Conservation (phyloP, 2,113 vertebrate species). For the Beaufortia kweichowensis region DNA sequence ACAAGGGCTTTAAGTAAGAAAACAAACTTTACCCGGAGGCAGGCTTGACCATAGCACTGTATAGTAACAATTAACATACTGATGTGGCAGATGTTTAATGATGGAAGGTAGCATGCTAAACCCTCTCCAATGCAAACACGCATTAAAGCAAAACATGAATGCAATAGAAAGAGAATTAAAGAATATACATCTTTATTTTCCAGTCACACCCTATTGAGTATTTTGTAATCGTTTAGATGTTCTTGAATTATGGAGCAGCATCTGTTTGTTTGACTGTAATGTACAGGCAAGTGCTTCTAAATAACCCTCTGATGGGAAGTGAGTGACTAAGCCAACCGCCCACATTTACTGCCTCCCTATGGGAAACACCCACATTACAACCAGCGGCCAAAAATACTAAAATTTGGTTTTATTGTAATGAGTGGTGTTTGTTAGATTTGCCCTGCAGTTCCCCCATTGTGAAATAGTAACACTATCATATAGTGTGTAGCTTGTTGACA, state of each 20-base stretch:
- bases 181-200: neutral
- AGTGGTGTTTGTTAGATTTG: neutral
- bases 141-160: slow-evolving; percentile 64
- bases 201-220: neutral
- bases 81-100: slow-evolving; percentile 69
- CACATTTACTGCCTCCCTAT: slow-evolving; percentile 31
- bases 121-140: slow-evolving; percentile 17
- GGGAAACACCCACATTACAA: slow-evolving; percentile 40
- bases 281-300: slow-evolving; percentile 10
- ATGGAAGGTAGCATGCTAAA: slow-evolving; percentile 44
- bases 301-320: slow-evolving; percentile 26
- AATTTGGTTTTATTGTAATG: neutral
- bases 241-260: slow-evolving; percentile 1
- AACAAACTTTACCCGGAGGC: neutral
- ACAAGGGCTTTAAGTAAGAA: slow-evolving; percentile 45
- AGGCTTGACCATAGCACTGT: slow-evolving; percentile 71
- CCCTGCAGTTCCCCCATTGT: slow-evolving; percentile 24
- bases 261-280: slow-evolving; percentile 20
- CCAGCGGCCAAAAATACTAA: slow-evolving; percentile 14
- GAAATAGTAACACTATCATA: slow-evolving; percentile 10
- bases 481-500: neutral
- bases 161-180: neutral
- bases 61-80: slow-evolving; percentile 77
- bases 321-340: slow-evolving; percentile 48
- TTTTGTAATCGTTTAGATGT: neutral